A percentile compares a stretch with the other conserved stretches of the same genome.
Conservation (phyloP, 2,797 vertebrate species). For the Mareca strepera region DNA sequence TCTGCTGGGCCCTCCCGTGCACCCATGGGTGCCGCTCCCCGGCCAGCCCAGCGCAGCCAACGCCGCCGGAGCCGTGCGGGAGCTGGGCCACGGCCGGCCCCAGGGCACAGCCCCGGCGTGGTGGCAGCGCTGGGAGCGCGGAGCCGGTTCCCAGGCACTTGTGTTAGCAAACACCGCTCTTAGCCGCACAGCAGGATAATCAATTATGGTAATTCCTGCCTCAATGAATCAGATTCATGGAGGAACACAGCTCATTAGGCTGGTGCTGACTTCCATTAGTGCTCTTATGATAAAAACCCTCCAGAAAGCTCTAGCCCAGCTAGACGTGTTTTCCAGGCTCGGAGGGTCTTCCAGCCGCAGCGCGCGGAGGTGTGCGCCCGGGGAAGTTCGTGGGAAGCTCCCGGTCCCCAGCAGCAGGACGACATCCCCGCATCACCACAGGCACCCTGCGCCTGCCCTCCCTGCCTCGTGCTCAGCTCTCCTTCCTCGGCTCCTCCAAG, state of each 20-base stretch:
- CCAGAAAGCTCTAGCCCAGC: background rate
- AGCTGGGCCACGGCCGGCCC: accelerated
- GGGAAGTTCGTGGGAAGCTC: background rate
- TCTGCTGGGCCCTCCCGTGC: accelerated
- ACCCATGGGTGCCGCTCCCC: background rate
- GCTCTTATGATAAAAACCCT: slow-evolving; percentile 35
- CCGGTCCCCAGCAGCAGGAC: accelerated
- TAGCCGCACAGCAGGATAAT: slow-evolving; percentile 65
- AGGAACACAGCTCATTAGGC: slow-evolving; percentile 64
- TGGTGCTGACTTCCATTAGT: slow-evolving; percentile 62
- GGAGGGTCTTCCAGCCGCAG: background rate
- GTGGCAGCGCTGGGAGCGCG: accelerated
- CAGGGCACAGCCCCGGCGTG: accelerated
- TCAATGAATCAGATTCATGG: slow-evolving; percentile 73
- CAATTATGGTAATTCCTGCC: slow-evolving; percentile 78
- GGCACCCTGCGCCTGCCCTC: background rate
- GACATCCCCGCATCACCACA: accelerated
- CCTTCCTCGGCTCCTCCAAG: accelerated
- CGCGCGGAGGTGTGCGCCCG: background rate
- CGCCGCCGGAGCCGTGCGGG: accelerated
- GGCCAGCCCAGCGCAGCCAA: too few species aligned
- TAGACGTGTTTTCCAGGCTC: accelerated
- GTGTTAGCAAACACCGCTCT: slow-evolving; percentile 46
- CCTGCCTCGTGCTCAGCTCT: background rate
- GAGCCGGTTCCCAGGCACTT: background rate